Evolutionary conservation across 2,797 vertebrate species (phyloP).

Genomic region (Anas flavirostris): DNA sequence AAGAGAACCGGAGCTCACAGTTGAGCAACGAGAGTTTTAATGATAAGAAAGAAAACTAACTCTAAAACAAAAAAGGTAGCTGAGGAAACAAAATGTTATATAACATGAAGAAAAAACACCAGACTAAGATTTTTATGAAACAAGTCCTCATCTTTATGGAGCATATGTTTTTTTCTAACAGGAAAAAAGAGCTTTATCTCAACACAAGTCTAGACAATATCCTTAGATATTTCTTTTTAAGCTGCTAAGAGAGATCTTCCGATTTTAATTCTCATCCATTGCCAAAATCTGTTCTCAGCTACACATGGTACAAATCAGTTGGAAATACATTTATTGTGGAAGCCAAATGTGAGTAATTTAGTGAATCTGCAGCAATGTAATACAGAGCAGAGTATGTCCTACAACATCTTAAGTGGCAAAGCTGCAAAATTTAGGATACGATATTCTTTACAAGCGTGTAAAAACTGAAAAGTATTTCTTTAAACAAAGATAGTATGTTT

Average conservation of each 20-base stretch:
- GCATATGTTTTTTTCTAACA: slow-evolving; percentile 4
- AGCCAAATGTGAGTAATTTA: slow-evolving; percentile 25
- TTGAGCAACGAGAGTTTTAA: not conserved
- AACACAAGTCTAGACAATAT: slow-evolving; percentile 38
- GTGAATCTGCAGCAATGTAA: slow-evolving; percentile 18
- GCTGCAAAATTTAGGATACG: not conserved
- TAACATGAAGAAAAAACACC: not conserved
- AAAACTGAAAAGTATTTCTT: slow-evolving; percentile 19
- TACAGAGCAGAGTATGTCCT: not conserved
- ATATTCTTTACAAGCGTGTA: not conserved
- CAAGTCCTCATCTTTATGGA: not conserved
- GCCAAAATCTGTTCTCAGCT: slow-evolving; percentile 38
- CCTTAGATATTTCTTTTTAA: slow-evolving; percentile 49
- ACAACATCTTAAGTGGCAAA: not conserved
- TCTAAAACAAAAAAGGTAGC: not conserved
- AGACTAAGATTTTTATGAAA: not conserved
- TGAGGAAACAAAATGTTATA: not conserved
- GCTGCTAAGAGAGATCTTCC: not conserved
- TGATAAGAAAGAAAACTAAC: not conserved
- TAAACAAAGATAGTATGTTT: slow-evolving; percentile 14
- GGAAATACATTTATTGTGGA: slow-evolving; percentile 36
- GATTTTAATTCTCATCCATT: not conserved
- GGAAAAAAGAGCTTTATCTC: not conserved
- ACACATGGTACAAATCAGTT: slow-evolving; percentile 36
- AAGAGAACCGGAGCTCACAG: not conserved